phyloP scores from a whole-genome alignment of 2,888 invertebrate genomes.

The Tachina fera region DNA sequence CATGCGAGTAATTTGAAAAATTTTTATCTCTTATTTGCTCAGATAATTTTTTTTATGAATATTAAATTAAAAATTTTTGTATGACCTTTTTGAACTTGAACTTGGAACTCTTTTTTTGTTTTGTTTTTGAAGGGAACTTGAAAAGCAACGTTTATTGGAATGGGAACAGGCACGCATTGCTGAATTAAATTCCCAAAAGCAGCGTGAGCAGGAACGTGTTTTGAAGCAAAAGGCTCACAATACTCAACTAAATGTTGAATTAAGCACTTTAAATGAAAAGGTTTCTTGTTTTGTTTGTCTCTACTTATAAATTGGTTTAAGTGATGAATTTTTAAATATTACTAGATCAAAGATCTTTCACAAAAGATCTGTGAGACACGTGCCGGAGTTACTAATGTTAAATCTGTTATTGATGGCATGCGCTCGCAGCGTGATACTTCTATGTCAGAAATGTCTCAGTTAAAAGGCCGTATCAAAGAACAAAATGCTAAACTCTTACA shows the following conservation, averaged over 20 bases:
- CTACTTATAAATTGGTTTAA: not conserved
- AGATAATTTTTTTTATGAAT: no score
- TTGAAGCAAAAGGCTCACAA: slow-evolving; percentile 93
- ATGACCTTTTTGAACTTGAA: not conserved
- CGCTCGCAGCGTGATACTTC: slow-evolving; percentile 94
- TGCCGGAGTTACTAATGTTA: slow-evolving; percentile 94
- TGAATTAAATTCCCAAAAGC: slow-evolving; percentile 93
- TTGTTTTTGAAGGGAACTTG: slow-evolving; percentile 89
- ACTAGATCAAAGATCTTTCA: slow-evolving; percentile 89
- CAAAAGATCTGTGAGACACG: slow-evolving; percentile 92
- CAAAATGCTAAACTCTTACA: slow-evolving; percentile 91
- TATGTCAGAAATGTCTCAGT: slow-evolving; percentile 92
- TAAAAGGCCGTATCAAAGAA: slow-evolving; percentile 92
- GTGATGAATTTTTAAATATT: slow-evolving; percentile 74
- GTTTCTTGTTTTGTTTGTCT: slow-evolving; percentile 69
- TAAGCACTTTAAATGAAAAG: slow-evolving; percentile 85
- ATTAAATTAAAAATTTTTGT: no score
- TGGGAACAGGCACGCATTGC: slow-evolving; percentile 96
- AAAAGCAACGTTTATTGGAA: slow-evolving; percentile 96
- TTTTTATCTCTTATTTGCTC: no score
- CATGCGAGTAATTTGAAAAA: no score
- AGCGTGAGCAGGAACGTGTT: slow-evolving; percentile 93
- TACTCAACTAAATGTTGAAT: slow-evolving; percentile 91
- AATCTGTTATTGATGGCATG: slow-evolving; percentile 98
- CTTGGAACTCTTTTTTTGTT: not conserved